Conservation (phyloP, 2,797 vertebrate species). For the Gymnodraco acuticeps region DNA sequence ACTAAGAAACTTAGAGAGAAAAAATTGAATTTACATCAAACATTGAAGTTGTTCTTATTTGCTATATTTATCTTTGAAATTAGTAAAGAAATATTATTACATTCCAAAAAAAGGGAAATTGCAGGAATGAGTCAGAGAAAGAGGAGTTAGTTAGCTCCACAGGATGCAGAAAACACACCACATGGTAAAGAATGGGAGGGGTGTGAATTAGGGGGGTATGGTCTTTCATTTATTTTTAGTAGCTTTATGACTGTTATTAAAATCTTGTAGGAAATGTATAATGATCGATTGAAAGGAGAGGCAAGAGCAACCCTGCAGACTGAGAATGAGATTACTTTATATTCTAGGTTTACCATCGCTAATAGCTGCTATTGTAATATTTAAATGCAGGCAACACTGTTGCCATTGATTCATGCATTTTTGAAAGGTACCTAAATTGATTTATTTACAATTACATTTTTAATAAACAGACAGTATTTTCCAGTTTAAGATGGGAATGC, state of each 20-base stretch:
- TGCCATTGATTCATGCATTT: slow-evolving; percentile 2
- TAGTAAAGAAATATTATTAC: not conserved
- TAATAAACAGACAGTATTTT: not conserved
- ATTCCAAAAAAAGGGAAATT: slow-evolving; percentile 8
- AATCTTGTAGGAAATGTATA: not conserved
- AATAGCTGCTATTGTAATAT: not conserved
- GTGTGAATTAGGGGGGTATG: not conserved
- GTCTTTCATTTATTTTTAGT: slow-evolving; percentile 16
- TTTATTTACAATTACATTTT: not conserved
- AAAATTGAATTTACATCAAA: not conserved
- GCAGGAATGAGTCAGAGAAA: slow-evolving; percentile 2
- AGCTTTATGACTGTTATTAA: not conserved
- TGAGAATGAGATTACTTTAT: slow-evolving; percentile 3
- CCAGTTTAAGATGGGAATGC: not conserved
- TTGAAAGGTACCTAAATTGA: not conserved
- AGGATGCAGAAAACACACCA: not conserved
- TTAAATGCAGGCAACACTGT: not conserved
- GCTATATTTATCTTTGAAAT: slow-evolving; percentile 24
- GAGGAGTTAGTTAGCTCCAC: not conserved
- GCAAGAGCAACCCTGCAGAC: not conserved
- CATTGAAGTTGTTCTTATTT: slow-evolving; percentile 13
- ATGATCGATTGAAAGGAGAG: not conserved
- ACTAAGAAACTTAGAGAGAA: not conserved
- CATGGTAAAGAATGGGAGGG: not conserved
- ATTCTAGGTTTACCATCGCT: not conserved